Percentiles rank a stretch among this genome's conserved stretches.
Conservation (phyloP, 2,797 vertebrate genomes). For the Intellagama lesueurii region DNA sequence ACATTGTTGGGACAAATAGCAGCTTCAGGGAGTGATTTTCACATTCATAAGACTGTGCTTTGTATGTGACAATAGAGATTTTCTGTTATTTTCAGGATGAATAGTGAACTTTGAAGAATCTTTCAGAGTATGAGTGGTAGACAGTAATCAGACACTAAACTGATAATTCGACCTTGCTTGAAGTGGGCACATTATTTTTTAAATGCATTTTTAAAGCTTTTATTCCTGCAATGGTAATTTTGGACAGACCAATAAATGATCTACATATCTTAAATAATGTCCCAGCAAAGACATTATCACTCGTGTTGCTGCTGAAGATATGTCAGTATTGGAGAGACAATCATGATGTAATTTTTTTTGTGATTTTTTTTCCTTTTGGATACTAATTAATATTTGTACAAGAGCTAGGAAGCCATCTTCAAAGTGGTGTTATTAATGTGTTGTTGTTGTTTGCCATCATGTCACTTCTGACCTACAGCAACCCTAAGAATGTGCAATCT, state of each 20-base stretch:
- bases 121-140: not conserved
- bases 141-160: not conserved
- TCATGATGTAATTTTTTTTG: not conserved
- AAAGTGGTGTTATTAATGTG: not conserved
- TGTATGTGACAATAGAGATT: not conserved
- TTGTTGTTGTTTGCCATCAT: too few relatives aligned
- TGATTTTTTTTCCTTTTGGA: not conserved
- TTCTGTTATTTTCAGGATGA: not conserved
- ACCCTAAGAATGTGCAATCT: too few relatives aligned
- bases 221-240: too few relatives aligned
- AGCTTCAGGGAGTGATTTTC: not conserved
- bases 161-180: not conserved
- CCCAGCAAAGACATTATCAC: not conserved
- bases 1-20: not conserved
- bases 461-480: too few relatives aligned
- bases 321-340: slow-evolving; percentile 19
- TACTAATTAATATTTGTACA: not conserved
- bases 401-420: not conserved
- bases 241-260: not conserved
- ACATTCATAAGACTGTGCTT: not conserved
- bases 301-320: slow-evolving; percentile 27
- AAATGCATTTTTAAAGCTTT: not conserved
- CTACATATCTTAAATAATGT: not conserved
- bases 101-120: not conserved
- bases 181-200: not conserved